A percentile compares a stretch with the other conserved stretches of the same genome.
These are phyloP conservation scores for Lepus timidus DNA, from an alignment of 2,113 vertebrate species.

Conservation along the genomic window DNA sequence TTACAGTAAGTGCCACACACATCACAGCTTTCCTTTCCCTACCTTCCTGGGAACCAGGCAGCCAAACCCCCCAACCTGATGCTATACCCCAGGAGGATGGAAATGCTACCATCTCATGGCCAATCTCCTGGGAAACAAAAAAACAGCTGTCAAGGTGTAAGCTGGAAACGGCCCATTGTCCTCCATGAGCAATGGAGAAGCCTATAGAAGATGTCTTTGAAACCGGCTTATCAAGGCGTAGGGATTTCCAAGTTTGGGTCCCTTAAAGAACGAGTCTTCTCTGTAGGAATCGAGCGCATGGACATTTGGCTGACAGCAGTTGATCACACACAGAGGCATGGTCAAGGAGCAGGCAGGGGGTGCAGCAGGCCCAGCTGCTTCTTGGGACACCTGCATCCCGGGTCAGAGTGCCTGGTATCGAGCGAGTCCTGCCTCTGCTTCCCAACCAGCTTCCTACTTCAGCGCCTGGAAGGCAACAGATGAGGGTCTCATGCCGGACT, in stretches of 20 bases:
- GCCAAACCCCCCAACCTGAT: neutral
- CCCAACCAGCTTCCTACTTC: no score
- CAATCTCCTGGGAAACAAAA: neutral
- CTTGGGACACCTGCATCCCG: no score
- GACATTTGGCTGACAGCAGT: neutral
- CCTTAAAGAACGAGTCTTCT: neutral
- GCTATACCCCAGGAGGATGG: neutral
- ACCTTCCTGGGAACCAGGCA: neutral
- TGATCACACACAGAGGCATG: neutral
- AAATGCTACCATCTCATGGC: neutral
- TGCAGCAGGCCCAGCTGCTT: no score
- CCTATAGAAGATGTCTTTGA: conserved; percentile 12
- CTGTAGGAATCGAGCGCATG: neutral
- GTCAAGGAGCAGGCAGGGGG: neutral
- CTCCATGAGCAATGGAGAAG: conserved; percentile 11
- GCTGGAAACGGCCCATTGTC: neutral
- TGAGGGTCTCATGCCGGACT: no score
- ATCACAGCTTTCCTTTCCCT: conserved; percentile 70
- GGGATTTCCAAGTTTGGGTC: neutral
- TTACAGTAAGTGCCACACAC: neutral
- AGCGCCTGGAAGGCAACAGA: no score
- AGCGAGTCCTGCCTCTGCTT: no score
- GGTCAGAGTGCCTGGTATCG: no score
- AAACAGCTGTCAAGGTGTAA: neutral
- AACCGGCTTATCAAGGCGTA: neutral